A percentile compares a stretch with the other conserved stretches of the same genome.
Conservation (phyloP, 1,140 invertebrate species). For the Ladona fulva region DNA sequence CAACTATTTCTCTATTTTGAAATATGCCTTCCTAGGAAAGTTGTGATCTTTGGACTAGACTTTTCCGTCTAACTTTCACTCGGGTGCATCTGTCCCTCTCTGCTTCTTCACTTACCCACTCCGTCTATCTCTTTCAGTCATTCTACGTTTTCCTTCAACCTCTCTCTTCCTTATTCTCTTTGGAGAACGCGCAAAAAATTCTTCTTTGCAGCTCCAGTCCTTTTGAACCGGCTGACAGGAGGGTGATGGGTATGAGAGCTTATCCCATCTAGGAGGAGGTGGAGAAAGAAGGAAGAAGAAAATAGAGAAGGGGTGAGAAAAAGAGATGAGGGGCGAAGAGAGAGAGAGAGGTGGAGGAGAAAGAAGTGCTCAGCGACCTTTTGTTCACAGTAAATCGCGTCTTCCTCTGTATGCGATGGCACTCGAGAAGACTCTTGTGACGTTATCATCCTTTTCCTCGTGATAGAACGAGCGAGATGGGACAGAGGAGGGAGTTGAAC, state of each 20-base stretch:
- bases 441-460: neutral
- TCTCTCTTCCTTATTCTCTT: too few relatives aligned
- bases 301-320: neutral
- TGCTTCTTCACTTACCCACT: too few relatives aligned
- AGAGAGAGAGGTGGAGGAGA: neutral
- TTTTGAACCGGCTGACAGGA: neutral
- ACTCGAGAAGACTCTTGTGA: neutral
- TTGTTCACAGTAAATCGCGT: slow-evolving; percentile 9
- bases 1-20: too few relatives aligned
- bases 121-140: too few relatives aligned
- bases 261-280: neutral
- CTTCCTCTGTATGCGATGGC: slow-evolving; percentile 7
- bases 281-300: neutral
- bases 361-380: neutral
- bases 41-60: too few relatives aligned
- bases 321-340: neutral
- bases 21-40: too few relatives aligned
- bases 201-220: neutral
- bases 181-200: too few relatives aligned
- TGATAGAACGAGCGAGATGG: neutral
- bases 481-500: neutral
- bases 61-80: too few relatives aligned
- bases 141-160: too few relatives aligned
- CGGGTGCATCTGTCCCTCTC: too few relatives aligned
- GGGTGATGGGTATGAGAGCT: neutral